phyloP scores from a whole-genome alignment of 2,797 vertebrate species.

The Trematomus bernacchii region DNA sequence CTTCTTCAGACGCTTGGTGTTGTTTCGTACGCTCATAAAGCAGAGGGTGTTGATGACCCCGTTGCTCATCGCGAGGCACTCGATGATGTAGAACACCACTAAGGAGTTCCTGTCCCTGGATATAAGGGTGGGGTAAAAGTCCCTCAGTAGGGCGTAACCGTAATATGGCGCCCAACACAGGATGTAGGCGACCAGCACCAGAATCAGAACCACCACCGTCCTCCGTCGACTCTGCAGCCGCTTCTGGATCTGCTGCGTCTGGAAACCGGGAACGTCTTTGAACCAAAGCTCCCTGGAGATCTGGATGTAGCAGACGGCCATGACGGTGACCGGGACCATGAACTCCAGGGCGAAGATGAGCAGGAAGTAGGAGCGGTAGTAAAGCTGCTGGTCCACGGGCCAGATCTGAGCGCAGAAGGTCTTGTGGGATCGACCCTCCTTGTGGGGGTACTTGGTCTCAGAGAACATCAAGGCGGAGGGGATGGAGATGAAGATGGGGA shows the following conservation, averaged over 20 bases:
- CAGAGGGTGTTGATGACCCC: conserved; percentile 96
- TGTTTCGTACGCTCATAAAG: conserved; percentile 91
- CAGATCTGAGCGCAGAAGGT: conserved; percentile 97
- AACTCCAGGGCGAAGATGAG: conserved; percentile 93
- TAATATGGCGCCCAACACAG: conserved; percentile 96
- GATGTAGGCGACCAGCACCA: conserved; percentile 90
- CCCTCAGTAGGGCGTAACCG: conserved; percentile 90
- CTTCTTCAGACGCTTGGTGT: conserved; percentile 87
- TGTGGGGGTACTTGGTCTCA: conserved; percentile 86
- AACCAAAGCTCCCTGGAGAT: conserved; percentile 96
- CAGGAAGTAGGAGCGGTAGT: conserved; percentile 95
- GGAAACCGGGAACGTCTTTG: conserved; percentile 92
- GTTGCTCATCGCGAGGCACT: conserved; percentile 98
- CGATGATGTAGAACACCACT: conserved; percentile 92
- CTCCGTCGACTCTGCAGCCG: conserved; percentile 88
- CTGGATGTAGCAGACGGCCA: conserved; percentile 90
- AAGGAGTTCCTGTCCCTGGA: conserved; percentile 92
- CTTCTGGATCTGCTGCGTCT: conserved; percentile 92
- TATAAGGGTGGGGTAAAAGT: conserved; percentile 93
- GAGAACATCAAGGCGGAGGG: conserved; percentile 94
- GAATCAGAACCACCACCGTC: conserved; percentile 91
- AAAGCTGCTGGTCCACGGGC: conserved; percentile 91
- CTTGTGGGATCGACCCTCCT: conserved; percentile 81
- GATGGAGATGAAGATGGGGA: conserved; percentile 91
- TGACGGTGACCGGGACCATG: conserved; percentile 88